Evolutionary conservation across 2,888 invertebrate species (phyloP).

Genomic region (Gibbula magus): DNA sequence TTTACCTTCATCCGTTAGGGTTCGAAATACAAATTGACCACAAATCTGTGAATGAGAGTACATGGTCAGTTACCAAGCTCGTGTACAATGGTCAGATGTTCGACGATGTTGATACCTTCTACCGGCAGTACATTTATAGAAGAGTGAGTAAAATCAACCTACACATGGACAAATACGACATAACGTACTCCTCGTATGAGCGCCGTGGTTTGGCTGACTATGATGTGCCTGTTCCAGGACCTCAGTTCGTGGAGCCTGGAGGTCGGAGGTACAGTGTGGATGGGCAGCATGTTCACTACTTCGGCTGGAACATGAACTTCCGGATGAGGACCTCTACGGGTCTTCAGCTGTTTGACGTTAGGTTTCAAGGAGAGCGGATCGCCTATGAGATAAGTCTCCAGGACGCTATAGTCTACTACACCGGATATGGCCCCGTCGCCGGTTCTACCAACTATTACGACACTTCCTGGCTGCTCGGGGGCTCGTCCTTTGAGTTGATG

Average conservation of each 20-base stretch:
- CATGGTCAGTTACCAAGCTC: conserved; percentile 59
- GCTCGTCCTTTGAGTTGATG: conserved; percentile 60
- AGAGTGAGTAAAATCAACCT: conserved; percentile 25
- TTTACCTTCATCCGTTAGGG: conserved; percentile 63
- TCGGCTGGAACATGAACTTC: conserved; percentile 69
- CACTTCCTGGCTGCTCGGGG: conserved; percentile 62
- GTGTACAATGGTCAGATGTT: conserved; percentile 64
- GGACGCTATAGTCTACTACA: conserved; percentile 63
- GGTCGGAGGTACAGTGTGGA: conserved; percentile 63
- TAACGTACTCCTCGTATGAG: conserved; percentile 54
- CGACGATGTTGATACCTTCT: conserved; percentile 52
- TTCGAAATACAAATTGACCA: conserved; percentile 64
- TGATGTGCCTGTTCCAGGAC: conserved; percentile 56
- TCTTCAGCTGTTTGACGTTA: conserved; percentile 61
- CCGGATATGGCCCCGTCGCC: conserved; percentile 61
- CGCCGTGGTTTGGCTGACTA: conserved; percentile 51
- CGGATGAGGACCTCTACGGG: conserved; percentile 61
- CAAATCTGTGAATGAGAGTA: conserved; percentile 45
- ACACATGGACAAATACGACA: conserved; percentile 37
- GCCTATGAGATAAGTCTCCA: conserved; percentile 69
- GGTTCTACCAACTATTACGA: conserved; percentile 57
- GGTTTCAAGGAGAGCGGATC: conserved; percentile 64
- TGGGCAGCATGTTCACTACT: conserved; percentile 63
- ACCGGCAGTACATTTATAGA: conserved; percentile 43
- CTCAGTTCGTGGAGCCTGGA: conserved; percentile 60